Conservation (phyloP, 2,113 vertebrate species). For the Carollia perspicillata region DNA sequence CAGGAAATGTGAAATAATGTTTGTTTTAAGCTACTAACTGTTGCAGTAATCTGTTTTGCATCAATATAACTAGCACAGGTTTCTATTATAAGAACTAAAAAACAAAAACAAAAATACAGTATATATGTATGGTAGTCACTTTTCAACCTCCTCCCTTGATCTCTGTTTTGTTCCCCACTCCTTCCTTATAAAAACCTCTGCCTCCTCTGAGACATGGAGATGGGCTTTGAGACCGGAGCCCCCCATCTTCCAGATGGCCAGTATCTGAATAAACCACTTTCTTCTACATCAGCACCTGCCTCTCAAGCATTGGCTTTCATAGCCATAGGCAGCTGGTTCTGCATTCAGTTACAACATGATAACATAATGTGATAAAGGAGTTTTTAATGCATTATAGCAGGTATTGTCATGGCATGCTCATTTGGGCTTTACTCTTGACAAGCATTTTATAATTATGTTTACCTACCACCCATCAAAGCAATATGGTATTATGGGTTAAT, state of each 20-base stretch:
- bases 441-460: slow-evolving; percentile 36
- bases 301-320: too few relatives aligned
- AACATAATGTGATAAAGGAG: background rate
- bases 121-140: background rate
- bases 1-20: background rate
- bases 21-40: background rate
- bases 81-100: background rate
- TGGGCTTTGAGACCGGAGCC: too few relatives aligned
- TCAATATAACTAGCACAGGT: background rate
- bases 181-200: too few relatives aligned
- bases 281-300: too few relatives aligned
- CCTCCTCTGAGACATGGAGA: too few relatives aligned
- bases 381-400: background rate
- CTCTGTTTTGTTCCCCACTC: too few relatives aligned
- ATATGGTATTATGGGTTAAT: background rate
- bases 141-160: too few relatives aligned
- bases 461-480: background rate
- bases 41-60: background rate
- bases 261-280: too few relatives aligned
- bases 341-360: too few relatives aligned
- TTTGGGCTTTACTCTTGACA: background rate
- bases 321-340: too few relatives aligned
- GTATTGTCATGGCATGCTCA: background rate
- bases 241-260: too few relatives aligned
- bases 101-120: background rate